These are phyloP conservation scores for Pentamera pediparva DNA, from an alignment of 53 echinoderm and acorn worm genomes.

Conservation along the genomic window DNA sequence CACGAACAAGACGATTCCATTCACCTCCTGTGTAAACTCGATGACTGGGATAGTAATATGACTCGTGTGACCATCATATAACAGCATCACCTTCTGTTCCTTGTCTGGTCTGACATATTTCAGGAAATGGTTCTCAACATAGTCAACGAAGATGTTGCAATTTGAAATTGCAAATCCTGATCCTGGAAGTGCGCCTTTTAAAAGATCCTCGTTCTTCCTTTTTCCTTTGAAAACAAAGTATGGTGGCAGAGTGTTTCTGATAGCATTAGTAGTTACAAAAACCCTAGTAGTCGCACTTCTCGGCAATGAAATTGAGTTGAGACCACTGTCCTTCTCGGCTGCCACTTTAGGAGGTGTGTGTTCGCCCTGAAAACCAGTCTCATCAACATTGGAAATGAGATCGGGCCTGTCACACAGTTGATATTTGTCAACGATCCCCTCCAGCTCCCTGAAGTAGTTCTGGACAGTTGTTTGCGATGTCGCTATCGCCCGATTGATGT, in stretches of 20 bases:
- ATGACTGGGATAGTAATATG: conserved; percentile 31
- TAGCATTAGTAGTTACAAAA: neutral
- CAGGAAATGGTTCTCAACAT: conserved; percentile 4
- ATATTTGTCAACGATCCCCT: too few relatives aligned
- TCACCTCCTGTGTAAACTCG: conserved; percentile 7
- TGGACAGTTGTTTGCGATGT: too few relatives aligned
- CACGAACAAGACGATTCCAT: conserved; percentile 14
- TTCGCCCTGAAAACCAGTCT: conserved; percentile 7
- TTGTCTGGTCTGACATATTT: neutral
- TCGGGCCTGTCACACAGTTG: too few relatives aligned
- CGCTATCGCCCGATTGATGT: too few relatives aligned
- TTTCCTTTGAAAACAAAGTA: conserved; percentile 33
- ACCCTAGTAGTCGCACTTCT: neutral
- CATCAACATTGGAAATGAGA: too few relatives aligned
- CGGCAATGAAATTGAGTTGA: neutral
- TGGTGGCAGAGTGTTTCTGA: neutral
- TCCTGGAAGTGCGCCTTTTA: neutral
- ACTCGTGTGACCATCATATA: conserved; percentile 18
- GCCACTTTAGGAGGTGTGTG: conserved; percentile 19
- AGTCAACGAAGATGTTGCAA: neutral
- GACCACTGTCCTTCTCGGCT: neutral
- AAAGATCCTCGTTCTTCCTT: neutral
- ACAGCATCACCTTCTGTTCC: conserved; percentile 13
- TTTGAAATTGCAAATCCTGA: conserved; percentile 4
- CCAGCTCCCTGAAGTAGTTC: too few relatives aligned